Base-by-base conservation (phyloP, 2,113 vertebrate species). In the Carlito syrichta region DNA sequence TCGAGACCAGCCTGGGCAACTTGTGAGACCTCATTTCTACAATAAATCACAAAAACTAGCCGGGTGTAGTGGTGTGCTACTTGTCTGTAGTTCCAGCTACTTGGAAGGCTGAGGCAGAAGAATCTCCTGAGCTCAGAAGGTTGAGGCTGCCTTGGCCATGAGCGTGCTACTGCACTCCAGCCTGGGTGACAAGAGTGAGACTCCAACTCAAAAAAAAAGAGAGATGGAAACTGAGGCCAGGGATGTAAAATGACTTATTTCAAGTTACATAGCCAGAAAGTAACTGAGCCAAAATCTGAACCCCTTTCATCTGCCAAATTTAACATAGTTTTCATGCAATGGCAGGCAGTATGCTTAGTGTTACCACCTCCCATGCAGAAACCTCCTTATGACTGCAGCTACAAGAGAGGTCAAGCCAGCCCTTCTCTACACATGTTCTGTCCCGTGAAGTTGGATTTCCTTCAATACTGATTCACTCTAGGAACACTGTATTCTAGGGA, bases 161-260 rank as follows among this genome's bases (percentile, higher is more conserved):
- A n/a, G n/a, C n/a, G n/a, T n/a, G n/a, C n/a, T n/a, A n/a, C n/a
- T n/a, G n/a, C n/a, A n/a, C n/a, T n/a, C n/a, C n/a, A n/a, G n/a
- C n/a, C n/a, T n/a, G n/a, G n/a, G n/a, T n/a, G n/a, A n/a, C n/a
- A n/a, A n/a, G n/a, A n/a, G n/a, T n/a, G n/a, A n/a, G n/a, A n/a
- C n/a, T n/a, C n/a, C n/a, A n/a, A n/a, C n/a, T n/a, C n/a, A n/a
- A n/a, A n/a, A n/a, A n/a, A n/a, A n/a, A n/a, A n/a, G n/a, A 54
- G 43, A 86, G 56, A 69, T 32, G 22, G 54, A 94, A 85, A 74
- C 45, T 62, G 79, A 92, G 66, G 58, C 56, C 58, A 86, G 93
- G 56, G 48, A 93, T 22, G 56, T 77, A 81, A 94, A 89, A 77
- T 1, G 7, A 48, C 63, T 52, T 58, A 2, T 60, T 74, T 79